A percentile compares a stretch with the other conserved stretches of the same genome.
Conservation (phyloP, 2,113 vertebrate genomes). For the cat (Felis catus) region F.catus_Fca126_mat1.0 CM031417.1:13086001-13086500, state of each 20-base stretch:
- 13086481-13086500: background rate
- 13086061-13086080: constrained; percentile 90
- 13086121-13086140: background rate
- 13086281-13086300: background rate
- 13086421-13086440: background rate
- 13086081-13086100: background rate
- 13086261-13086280: background rate
- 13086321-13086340: background rate
- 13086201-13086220: background rate
- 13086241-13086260: background rate
- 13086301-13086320: background rate
- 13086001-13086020: constrained; percentile 93
- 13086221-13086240: background rate
- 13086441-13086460: background rate
- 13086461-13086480: background rate
- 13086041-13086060: constrained; percentile 87
- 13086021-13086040: constrained; percentile 96
- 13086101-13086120: background rate
- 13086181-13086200: background rate
- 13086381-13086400: background rate
- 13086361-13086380: background rate
- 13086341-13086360: background rate
- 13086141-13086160: background rate
- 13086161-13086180: background rate
- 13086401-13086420: background rate